Percentiles rank a stretch among this genome's conserved stretches.
Evolutionary conservation across 2,888 invertebrate genomes (phyloP).

Genomic region (Caenorhabditis uteleia): DNA sequence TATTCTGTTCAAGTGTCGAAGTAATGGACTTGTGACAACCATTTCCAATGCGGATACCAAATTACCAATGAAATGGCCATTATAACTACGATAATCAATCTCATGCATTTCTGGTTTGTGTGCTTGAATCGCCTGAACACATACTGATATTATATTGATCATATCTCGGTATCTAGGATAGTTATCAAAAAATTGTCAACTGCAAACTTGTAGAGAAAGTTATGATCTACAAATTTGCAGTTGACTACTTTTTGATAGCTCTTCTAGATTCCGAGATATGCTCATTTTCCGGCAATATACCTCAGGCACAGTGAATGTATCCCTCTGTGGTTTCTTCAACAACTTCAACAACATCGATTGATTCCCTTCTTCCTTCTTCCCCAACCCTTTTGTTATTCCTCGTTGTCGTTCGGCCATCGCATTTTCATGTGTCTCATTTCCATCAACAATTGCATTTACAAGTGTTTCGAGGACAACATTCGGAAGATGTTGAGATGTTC

Average conservation of each 20-base stretch:
- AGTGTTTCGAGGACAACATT: constrained; percentile 12
- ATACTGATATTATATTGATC: background rate
- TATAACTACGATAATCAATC: constrained; percentile 31
- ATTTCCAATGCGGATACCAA: constrained; percentile 20
- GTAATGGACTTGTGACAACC: constrained; percentile 8
- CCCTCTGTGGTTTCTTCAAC: background rate
- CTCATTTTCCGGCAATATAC: background rate
- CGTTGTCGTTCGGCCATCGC: constrained; percentile 18
- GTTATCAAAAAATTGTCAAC: too few relatives aligned
- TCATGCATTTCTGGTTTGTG: constrained; percentile 35
- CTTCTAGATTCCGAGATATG: too few relatives aligned
- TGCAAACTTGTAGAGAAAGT: too few relatives aligned
- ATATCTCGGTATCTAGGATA: too few relatives aligned
- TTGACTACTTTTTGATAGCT: too few relatives aligned
- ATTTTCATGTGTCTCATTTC: constrained; percentile 35
- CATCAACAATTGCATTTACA: constrained; percentile 32
- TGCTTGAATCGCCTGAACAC: constrained; percentile 30
- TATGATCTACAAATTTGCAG: too few relatives aligned
- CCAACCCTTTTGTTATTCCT: constrained; percentile 18
- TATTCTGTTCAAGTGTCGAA: background rate
- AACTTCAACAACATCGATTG: background rate
- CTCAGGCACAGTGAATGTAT: constrained; percentile 38
- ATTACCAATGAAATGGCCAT: constrained; percentile 29
- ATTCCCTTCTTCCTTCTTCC: constrained; percentile 14
- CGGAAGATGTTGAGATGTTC: constrained; percentile 13